phyloP scores from a whole-genome alignment of 2,888 invertebrate species.

The Acanthococcus lagerstroemiae region DNA sequence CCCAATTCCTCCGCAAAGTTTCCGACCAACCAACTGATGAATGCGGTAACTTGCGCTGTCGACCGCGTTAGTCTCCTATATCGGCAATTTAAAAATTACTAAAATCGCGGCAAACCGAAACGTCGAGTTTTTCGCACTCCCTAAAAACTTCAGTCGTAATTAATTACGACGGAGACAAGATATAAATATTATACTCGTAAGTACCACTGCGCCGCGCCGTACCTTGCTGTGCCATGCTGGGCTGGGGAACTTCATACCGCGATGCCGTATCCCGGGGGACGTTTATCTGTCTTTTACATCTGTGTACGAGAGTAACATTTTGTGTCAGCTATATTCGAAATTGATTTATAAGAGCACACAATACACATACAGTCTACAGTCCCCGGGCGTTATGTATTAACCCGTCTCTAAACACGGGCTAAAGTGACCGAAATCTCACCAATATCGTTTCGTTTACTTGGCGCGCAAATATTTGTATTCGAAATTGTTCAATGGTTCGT shows the following conservation, averaged over 20 bases:
- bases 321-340: background rate
- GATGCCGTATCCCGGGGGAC: background rate
- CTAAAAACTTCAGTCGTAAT: background rate
- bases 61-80: no score
- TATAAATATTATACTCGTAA: background rate
- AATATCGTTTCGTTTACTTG: background rate
- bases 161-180: background rate
- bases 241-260: no score
- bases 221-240: no score
- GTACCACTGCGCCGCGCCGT: no score
- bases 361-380: background rate
- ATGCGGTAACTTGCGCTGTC: no score
- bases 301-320: conserved; percentile 2
- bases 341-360: conserved; percentile 3
- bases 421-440: conserved; percentile 4
- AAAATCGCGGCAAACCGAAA: no score
- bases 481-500: background rate
- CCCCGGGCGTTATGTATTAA: background rate
- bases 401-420: background rate
- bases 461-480: background rate
- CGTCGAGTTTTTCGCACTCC: background rate
- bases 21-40: no score
- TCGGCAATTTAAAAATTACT: no score
- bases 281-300: conserved; percentile 25
- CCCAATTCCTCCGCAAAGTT: background rate